A percentile compares a stretch with the other conserved stretches of the same genome.
Evolutionary conservation across 2,113 vertebrate species (phyloP).

Genomic region (Cebidichthys violaceus): DNA sequence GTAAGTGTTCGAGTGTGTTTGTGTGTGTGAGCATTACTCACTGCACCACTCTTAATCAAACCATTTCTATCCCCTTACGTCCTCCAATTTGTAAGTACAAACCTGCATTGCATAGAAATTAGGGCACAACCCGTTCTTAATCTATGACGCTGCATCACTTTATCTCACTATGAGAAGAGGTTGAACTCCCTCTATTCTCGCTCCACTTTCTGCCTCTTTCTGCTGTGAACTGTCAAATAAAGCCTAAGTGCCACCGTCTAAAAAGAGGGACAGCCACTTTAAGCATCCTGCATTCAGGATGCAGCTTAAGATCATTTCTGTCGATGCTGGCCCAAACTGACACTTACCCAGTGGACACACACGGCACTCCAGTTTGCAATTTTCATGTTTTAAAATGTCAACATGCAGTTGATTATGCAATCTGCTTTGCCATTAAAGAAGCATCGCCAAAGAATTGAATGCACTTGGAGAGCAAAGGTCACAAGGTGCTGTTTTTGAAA

Average conservation of each 20-base stretch:
- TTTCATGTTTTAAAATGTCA: slow-evolving; percentile 75
- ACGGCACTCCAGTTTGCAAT: slow-evolving; percentile 55
- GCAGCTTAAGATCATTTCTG: slow-evolving; percentile 30
- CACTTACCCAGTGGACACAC: slow-evolving; percentile 41
- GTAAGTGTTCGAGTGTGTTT: slow-evolving; percentile 30
- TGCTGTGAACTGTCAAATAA: slow-evolving; percentile 39
- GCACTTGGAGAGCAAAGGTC: slow-evolving; percentile 67
- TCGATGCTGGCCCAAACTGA: slow-evolving; percentile 28
- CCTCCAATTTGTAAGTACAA: slow-evolving; percentile 63
- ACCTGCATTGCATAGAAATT: slow-evolving; percentile 61
- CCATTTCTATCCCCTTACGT: slow-evolving; percentile 40
- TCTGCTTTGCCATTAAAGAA: slow-evolving; percentile 57
- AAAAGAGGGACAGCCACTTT: slow-evolving; percentile 23
- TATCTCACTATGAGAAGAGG: slow-evolving; percentile 10
- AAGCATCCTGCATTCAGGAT: slow-evolving; percentile 19
- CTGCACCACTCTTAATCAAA: slow-evolving; percentile 65
- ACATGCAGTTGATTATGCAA: slow-evolving; percentile 64
- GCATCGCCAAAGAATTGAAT: slow-evolving; percentile 62
- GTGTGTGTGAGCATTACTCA: slow-evolving; percentile 38
- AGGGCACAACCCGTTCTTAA: slow-evolving; percentile 18
- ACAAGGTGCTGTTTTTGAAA: slow-evolving; percentile 67
- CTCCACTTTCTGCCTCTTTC: slow-evolving; percentile 6
- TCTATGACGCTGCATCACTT: slow-evolving; percentile 40
- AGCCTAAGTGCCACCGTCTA: slow-evolving; percentile 27
- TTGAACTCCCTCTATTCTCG: slow-evolving; percentile 21